Percentiles rank a stretch among this genome's conserved stretches.
phyloP scores from a whole-genome alignment of 2,888 invertebrate genomes.

The Seira ritae region DNA sequence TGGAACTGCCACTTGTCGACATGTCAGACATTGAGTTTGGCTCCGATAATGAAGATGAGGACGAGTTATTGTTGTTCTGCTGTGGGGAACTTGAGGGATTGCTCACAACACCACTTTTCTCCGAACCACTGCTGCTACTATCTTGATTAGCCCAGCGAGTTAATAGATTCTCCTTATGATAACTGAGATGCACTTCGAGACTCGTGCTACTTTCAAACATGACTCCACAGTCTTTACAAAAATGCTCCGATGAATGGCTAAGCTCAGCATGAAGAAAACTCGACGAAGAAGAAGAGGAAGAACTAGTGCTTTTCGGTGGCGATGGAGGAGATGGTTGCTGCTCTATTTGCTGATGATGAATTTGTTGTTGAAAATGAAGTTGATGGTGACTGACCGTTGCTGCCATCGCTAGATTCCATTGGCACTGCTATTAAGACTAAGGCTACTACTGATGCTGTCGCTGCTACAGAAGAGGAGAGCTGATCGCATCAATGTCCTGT shows the following conservation, averaged over 20 bases:
- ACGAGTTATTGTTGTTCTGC: conserved; percentile 55
- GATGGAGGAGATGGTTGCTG: conserved; percentile 62
- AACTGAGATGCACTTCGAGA: conserved; percentile 86
- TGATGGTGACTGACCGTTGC: conserved; percentile 77
- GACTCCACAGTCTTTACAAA: conserved; percentile 86
- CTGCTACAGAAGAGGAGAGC: neutral
- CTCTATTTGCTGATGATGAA: conserved; percentile 59
- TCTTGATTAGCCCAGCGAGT: conserved; percentile 82
- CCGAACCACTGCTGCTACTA: conserved; percentile 55
- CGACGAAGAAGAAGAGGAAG: conserved; percentile 36
- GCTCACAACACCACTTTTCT: conserved; percentile 58
- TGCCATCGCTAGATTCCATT: conserved; percentile 78
- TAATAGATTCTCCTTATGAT: conserved; percentile 86
- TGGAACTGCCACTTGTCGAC: conserved; percentile 64
- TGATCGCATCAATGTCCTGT: conserved; percentile 43
- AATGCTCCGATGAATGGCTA: conserved; percentile 76
- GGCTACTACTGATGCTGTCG: neutral
- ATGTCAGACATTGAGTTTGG: conserved; percentile 63
- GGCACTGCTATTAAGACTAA: conserved; percentile 71
- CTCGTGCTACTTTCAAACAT: conserved; percentile 86
- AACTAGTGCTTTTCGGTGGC: conserved; percentile 52
- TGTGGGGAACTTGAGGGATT: conserved; percentile 56
- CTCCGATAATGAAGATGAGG: conserved; percentile 56
- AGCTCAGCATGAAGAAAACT: conserved; percentile 75
- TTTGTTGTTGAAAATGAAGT: conserved; percentile 72